Evolutionary conservation across 2,888 invertebrate genomes (phyloP).

Genomic region (Clanis bilineata): DNA sequence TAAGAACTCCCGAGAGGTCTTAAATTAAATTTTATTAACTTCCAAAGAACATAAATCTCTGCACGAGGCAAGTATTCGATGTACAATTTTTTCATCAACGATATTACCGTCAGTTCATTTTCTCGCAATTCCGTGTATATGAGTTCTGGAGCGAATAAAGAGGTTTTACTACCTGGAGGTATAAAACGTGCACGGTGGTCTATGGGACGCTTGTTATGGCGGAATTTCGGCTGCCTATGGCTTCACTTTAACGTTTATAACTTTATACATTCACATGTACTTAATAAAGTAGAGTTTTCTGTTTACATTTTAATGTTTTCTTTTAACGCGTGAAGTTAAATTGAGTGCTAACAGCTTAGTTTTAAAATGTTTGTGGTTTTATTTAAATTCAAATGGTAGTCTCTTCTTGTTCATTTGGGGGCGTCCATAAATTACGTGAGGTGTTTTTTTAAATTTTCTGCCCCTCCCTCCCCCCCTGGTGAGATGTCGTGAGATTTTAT

Average conservation of each 20-base stretch:
- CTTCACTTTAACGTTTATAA: not conserved
- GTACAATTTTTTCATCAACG: slow-evolving; percentile 18
- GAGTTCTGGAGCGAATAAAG: slow-evolving; percentile 23
- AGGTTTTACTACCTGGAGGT: slow-evolving; percentile 26
- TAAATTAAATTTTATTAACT: not conserved
- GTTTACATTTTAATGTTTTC: not conserved
- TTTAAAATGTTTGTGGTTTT: not conserved
- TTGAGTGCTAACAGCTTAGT: not conserved
- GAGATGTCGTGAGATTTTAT: no score
- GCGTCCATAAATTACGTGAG: no score
- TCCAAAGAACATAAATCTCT: not conserved
- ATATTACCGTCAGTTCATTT: slow-evolving; percentile 24
- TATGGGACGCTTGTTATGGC: not conserved
- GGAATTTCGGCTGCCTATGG: not conserved
- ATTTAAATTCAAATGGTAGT: no score
- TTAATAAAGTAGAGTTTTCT: not conserved
- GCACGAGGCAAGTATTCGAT: not conserved
- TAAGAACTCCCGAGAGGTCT: not conserved
- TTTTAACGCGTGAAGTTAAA: not conserved
- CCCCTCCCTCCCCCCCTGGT: no score
- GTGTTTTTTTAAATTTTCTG: no score
- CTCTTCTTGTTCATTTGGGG: no score
- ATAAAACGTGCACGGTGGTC: slow-evolving; percentile 5
- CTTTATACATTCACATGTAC: not conserved
- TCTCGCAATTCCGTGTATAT: slow-evolving; percentile 23